These are phyloP conservation scores for Pangasianodon hypophthalmus DNA, from an alignment of 2,113 vertebrate species.

Conservation along the genomic window DNA sequence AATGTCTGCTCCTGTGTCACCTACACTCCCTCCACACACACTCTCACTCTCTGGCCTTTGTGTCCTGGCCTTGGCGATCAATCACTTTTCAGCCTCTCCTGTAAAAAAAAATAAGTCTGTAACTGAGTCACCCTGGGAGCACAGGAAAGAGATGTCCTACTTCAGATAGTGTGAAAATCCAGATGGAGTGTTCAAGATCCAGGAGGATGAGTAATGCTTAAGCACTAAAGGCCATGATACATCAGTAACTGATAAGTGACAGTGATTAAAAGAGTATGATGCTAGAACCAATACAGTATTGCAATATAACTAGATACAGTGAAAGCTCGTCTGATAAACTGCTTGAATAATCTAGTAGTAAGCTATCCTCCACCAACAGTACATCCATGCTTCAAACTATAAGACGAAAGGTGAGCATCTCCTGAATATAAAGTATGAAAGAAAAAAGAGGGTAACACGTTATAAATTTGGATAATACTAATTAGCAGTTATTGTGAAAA, in stretches of 20 bases:
- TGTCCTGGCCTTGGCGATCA: conserved; percentile 2
- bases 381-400: neutral
- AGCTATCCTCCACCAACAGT: neutral
- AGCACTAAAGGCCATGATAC: neutral
- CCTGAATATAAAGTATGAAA: neutral
- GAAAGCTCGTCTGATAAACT: neutral
- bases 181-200: neutral
- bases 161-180: conserved; percentile 13
- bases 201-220: conserved; percentile 5
- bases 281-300: neutral
- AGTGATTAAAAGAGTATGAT: neutral
- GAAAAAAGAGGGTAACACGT: neutral
- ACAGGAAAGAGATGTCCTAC: conserved; percentile 8
- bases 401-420: neutral
- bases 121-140: conserved; percentile 13
- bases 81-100: conserved; percentile 27
- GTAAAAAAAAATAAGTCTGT: conserved; percentile 1
- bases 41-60: conserved; percentile 27
- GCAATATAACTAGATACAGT: neutral
- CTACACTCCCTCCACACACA: conserved; percentile 38
- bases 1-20: conserved; percentile 47
- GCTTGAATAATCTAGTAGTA: neutral
- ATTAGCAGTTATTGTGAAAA: neutral
- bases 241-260: neutral
- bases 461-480: neutral